Evolutionary conservation across 2,797 vertebrate genomes (phyloP).

Genomic region (Rhinella marina): DNA sequence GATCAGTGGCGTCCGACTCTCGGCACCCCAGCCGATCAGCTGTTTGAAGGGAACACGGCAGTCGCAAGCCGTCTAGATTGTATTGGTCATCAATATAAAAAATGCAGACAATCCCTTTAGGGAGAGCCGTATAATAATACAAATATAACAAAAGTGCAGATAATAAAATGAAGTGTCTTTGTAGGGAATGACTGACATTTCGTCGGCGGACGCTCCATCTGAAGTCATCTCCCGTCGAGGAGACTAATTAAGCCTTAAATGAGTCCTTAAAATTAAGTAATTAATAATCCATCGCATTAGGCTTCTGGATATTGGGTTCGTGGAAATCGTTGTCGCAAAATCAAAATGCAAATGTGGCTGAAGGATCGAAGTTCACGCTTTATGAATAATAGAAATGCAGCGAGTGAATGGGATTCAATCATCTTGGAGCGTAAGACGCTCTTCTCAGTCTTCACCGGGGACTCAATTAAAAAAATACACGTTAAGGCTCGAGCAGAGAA

Average conservation of each 20-base stretch:
- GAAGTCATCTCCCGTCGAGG: conserved; percentile 9
- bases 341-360: conserved; percentile 20
- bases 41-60: no score
- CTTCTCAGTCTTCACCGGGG: background rate
- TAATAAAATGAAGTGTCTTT: background rate
- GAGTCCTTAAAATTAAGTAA: conserved; percentile 44
- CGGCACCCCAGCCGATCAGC: no score
- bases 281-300: conserved; percentile 38
- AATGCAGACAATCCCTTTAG: background rate
- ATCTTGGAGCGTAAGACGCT: background rate
- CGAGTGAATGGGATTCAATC: conserved; percentile 16
- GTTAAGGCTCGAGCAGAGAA: background rate
- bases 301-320: conserved; percentile 20
- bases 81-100: background rate
- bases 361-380: background rate
- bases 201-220: background rate
- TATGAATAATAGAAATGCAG: conserved; percentile 5
- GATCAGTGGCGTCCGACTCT: no score
- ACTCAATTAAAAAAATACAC: background rate
- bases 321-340: conserved; percentile 7
- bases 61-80: no score
- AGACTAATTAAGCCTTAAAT: conserved; percentile 48
- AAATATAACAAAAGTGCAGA: background rate
- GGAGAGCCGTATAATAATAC: background rate
- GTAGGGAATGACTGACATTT: conserved; percentile 36